Evolutionary conservation across 37 sponge, comb jelly and placozoan genomes (phyloP), one percentile per base, ranked within the genome.

Genomic region (Halisarca cf. caerulea): DNA sequence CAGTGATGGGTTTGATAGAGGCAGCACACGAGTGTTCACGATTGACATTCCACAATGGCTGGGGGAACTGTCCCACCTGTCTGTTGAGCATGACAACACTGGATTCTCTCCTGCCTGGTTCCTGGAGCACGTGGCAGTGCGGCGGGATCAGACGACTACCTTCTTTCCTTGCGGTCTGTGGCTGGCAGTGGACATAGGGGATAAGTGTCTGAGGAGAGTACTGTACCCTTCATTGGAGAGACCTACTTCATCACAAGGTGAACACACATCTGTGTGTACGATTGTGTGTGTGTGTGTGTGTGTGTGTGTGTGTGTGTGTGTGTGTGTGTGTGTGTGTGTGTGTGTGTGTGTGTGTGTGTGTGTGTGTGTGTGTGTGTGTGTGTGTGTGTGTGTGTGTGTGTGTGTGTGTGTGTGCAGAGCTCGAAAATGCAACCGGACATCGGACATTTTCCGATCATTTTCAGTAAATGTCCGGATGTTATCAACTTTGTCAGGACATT

Each of bases 181-280:
- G 95, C 83, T 94, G 82, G 92, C 91, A 9, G 38, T 75, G 55
- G 92, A 89, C 66, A 84, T 80, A 43, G 95, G 95, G 45, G 95
- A 91, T 42, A 85, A 88, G 14, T 28, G 80, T 71, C 28, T 88
- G 23, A 81, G 72, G 64, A 64, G 92, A 41, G 82, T 81, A 23
- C 74, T 91, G 38, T 25, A 59, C 7, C 51, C 73, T 20, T 37
- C 38, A 40, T 55, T 35, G 35, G 66, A 62, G 3, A 68, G 69
- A 27, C 69, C 69, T 1, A 32, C 69, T 34, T 32, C 69, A 3
- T 28, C 69, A 2, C 69, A 68, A 68, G 69, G 69, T 68, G 69
- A 34, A 18, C 7, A 6, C 15, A 34, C 30, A 1, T 8, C 3
- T 59, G 9, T 59, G 7, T 59, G 60, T n/a, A n/a, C n/a, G n/a